Percentiles rank a stretch among this genome's conserved stretches.
These are phyloP conservation scores for Lepus oiostolus DNA, from an alignment of 2,797 vertebrate genomes.

Conservation along the genomic window DNA sequence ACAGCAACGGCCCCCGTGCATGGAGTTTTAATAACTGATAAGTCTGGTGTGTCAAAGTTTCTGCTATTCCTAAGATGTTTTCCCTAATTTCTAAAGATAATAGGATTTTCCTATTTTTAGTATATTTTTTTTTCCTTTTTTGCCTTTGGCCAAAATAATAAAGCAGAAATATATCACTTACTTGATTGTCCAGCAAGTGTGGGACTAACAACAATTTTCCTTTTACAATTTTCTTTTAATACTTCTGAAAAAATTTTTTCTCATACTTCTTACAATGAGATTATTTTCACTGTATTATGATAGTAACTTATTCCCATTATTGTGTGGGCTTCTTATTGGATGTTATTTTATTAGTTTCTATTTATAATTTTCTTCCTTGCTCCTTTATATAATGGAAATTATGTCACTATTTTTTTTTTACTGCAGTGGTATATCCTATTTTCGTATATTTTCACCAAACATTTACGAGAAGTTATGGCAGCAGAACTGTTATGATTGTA, in stretches of 20 bases:
- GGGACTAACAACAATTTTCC: not conserved
- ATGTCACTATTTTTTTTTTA: not conserved
- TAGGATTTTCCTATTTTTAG: conserved; percentile 2
- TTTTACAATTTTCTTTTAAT: not conserved
- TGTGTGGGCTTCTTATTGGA: not conserved
- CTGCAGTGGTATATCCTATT: not conserved
- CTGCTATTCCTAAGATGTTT: not conserved
- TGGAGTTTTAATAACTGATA: not conserved
- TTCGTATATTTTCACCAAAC: not conserved
- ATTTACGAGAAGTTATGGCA: not conserved
- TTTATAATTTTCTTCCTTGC: conserved; percentile 20
- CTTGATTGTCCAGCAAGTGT: not conserved
- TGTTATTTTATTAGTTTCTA: not conserved
- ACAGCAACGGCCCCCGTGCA: not conserved
- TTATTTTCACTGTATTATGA: not conserved
- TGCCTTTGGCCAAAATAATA: not conserved
- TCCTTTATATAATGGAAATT: conserved; percentile 13
- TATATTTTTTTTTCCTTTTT: conserved; percentile 50
- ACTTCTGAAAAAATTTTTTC: not conserved
- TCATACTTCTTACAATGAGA: not conserved
- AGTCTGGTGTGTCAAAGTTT: not conserved
- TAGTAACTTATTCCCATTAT: conserved; percentile 30
- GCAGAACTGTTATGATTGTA: not conserved
- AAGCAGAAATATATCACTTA: not conserved
- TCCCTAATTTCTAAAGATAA: not conserved